Percentiles rank a stretch among this genome's conserved stretches.
Conservation (phyloP, 2,113 vertebrate species). For the Nerophis lumbriciformis region DNA sequence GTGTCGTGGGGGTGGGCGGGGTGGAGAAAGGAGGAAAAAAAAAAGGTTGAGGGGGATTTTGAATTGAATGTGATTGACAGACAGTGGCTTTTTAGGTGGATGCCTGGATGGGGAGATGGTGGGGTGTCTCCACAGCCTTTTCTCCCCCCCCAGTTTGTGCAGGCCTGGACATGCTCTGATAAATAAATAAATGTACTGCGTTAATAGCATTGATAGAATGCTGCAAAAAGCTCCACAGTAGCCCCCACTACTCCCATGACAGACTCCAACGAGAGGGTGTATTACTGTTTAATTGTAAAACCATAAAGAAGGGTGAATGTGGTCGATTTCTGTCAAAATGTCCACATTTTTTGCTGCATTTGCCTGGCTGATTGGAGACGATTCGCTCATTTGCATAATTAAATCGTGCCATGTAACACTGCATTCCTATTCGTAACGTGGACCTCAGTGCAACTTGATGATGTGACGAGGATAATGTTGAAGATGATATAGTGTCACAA, state of each 20-base stretch:
- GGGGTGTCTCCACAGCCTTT: slow-evolving; percentile 64
- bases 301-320: neutral
- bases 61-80: slow-evolving; percentile 75
- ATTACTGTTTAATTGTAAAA: slow-evolving; percentile 8
- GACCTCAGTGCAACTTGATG: neutral
- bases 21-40: slow-evolving; percentile 50
- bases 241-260: slow-evolving; percentile 29
- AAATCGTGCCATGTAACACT: slow-evolving; percentile 6
- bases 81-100: slow-evolving; percentile 62
- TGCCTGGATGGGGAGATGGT: slow-evolving; percentile 45
- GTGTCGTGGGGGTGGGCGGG: slow-evolving; percentile 69
- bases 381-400: slow-evolving; percentile 52
- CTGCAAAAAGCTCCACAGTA: slow-evolving; percentile 41
- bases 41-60: slow-evolving; percentile 59
- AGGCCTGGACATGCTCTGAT: slow-evolving; percentile 49
- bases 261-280: slow-evolving; percentile 47
- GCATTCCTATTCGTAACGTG: neutral
- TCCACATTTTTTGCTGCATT: slow-evolving; percentile 28
- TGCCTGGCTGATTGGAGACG: slow-evolving; percentile 32
- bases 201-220: slow-evolving; percentile 51
- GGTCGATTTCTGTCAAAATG: neutral
- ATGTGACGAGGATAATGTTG: neutral
- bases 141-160: slow-evolving; percentile 40
- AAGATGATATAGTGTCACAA: neutral
- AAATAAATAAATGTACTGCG: slow-evolving; percentile 31